Evolutionary conservation across 2,888 invertebrate species (phyloP).

Genomic region (Scelioninae gen. 1): DNA sequence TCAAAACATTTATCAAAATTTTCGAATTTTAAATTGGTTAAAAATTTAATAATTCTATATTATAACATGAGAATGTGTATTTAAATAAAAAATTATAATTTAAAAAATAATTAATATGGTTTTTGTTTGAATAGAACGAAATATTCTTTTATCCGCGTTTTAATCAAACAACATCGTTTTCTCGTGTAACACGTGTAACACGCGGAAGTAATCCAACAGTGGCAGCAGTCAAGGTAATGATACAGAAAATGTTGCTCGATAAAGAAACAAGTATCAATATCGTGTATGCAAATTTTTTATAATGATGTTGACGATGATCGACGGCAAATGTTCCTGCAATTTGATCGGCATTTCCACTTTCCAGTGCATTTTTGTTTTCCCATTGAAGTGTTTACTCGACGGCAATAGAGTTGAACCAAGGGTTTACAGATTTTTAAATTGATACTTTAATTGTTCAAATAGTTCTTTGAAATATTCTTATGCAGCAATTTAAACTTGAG

Average conservation of each 20-base stretch:
- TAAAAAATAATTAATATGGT: no score
- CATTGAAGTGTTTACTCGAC: no score
- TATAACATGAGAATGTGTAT: no score
- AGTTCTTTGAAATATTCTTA: not conserved
- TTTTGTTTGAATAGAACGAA: no score
- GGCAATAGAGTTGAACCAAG: conserved; percentile 15
- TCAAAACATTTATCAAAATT: not conserved
- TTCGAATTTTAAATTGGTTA: not conserved
- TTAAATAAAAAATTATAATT: no score
- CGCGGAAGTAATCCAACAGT: conserved; percentile 37
- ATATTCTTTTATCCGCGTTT: no score
- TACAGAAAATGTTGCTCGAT: conserved; percentile 18
- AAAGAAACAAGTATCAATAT: conserved; percentile 44
- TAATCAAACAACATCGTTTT: not conserved
- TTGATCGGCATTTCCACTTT: conserved; percentile 55
- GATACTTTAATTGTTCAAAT: conserved; percentile 32
- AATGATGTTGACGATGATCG: conserved; percentile 57
- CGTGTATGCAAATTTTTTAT: conserved; percentile 53
- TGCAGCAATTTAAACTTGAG: not conserved
- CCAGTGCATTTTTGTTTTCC: conserved; percentile 30
- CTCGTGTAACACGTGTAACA: not conserved
- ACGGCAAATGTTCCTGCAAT: conserved; percentile 29
- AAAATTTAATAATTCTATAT: no score
- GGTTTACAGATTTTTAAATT: conserved; percentile 20
- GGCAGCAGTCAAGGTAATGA: conserved; percentile 53